Conservation (phyloP, 2,113 vertebrate genomes). For the Raja brachyura region DNA sequence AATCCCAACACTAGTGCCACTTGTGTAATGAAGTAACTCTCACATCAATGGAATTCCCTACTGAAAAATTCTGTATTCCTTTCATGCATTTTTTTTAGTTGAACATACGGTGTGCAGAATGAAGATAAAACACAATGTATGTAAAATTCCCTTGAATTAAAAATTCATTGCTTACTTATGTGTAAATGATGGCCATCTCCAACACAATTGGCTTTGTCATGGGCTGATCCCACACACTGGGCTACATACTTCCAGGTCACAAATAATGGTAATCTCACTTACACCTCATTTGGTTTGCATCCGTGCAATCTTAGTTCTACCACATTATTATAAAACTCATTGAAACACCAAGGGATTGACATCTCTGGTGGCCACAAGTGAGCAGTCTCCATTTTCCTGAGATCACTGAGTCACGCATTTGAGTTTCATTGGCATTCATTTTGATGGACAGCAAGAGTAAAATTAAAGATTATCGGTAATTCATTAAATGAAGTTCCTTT, state of each 20-base stretch:
- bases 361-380: neutral
- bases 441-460: neutral
- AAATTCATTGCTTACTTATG: neutral
- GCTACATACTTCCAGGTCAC: neutral
- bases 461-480: neutral
- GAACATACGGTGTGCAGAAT: neutral
- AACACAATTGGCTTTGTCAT: neutral
- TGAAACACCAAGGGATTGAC: neutral
- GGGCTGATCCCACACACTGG: neutral
- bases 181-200: neutral
- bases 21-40: too few relatives aligned
- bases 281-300: neutral
- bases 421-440: neutral
- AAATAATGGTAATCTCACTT: neutral
- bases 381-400: neutral
- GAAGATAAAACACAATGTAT: neutral
- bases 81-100: neutral
- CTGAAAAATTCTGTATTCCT: too few relatives aligned
- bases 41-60: too few relatives aligned
- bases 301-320: too few relatives aligned
- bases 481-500: neutral
- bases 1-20: too few relatives aligned
- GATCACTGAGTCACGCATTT: neutral
- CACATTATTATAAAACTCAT: too few relatives aligned
- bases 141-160: neutral